phyloP scores from a whole-genome alignment of 2,797 vertebrate species.

The Sylvia borin region DNA sequence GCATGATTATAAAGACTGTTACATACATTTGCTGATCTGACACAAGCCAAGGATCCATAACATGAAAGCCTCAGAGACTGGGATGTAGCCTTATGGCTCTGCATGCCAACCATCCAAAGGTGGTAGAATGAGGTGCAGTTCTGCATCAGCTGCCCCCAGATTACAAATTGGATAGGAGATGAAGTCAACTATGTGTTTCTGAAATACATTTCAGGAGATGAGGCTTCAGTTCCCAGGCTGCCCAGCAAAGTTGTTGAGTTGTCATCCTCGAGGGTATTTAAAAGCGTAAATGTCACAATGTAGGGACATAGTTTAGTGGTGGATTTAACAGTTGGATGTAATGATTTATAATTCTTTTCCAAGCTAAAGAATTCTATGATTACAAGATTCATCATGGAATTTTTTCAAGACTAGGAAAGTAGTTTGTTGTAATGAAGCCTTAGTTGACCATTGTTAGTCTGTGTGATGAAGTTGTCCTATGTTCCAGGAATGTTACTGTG shows the following conservation, averaged over 20 bases:
- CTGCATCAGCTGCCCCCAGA: not conserved
- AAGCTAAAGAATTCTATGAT: not conserved
- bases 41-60: not conserved
- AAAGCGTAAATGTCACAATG: rapidly evolving
- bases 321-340: not conserved
- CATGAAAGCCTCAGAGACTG: not conserved
- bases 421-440: not conserved
- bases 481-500: not conserved
- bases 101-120: not conserved
- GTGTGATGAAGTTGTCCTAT: not conserved
- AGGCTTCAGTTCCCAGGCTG: not conserved
- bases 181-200: not conserved
- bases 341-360: not conserved
- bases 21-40: not conserved
- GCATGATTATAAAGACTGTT: not conserved
- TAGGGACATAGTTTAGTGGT: not conserved
- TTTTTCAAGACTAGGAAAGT: not conserved
- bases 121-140: not conserved
- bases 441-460: not conserved
- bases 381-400: not conserved
- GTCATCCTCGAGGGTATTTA: not conserved
- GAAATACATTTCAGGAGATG: not conserved
- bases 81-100: not conserved
- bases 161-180: not conserved
- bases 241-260: not conserved